These are phyloP conservation scores for Formica aserva DNA, from an alignment of 2,888 invertebrate genomes.

Conservation along the genomic window DNA sequence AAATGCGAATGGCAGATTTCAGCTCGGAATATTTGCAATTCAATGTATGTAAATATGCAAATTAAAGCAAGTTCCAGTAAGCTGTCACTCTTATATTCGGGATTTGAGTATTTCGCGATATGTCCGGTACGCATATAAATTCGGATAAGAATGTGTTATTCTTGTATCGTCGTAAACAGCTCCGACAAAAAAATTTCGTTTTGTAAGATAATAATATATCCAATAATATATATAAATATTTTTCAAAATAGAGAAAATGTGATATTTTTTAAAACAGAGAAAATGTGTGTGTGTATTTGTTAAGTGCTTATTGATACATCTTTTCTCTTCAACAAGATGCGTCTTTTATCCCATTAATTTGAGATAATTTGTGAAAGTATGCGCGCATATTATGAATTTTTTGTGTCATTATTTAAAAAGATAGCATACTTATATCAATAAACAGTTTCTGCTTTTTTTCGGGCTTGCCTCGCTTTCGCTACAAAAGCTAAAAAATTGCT, in stretches of 20 bases:
- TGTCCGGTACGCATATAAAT: slow-evolving; percentile 25
- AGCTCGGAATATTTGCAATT: slow-evolving; percentile 41
- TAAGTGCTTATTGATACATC: background rate
- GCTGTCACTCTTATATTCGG: slow-evolving; percentile 24
- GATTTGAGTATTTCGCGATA: slow-evolving; percentile 45
- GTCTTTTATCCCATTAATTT: background rate
- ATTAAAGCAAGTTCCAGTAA: slow-evolving; percentile 25
- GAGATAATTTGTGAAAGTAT: background rate
- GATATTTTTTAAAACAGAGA: background rate
- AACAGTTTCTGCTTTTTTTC: background rate
- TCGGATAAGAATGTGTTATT: background rate
- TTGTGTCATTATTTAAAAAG: background rate
- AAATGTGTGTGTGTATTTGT: background rate
- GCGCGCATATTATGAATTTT: background rate
- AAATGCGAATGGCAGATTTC: slow-evolving; percentile 4
- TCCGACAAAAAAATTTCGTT: background rate
- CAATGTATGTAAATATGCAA: slow-evolving; percentile 43
- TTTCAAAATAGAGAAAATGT: background rate
- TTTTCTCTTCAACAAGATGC: slow-evolving; percentile 1
- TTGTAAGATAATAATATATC: background rate
- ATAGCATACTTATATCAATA: background rate
- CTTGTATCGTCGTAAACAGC: background rate
- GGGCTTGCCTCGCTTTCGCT: background rate
- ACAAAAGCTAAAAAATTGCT: background rate
- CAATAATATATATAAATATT: slow-evolving; percentile 10